phyloP scores from a whole-genome alignment of 2,888 invertebrate species.

The Rhagium mordax region DNA sequence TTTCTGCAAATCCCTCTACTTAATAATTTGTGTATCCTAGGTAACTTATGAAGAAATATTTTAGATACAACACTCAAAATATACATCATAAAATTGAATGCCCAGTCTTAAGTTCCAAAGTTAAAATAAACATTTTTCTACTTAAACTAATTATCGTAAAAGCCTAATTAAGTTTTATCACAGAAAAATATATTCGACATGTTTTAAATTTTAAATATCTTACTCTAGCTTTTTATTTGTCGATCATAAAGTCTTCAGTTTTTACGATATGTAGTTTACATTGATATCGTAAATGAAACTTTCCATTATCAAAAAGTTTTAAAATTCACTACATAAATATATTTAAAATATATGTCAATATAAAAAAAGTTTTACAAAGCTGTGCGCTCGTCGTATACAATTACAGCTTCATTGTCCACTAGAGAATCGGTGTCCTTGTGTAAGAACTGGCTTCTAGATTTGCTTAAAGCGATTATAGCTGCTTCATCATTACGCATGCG shows the following conservation, averaged over 20 bases:
- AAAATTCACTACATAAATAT: slow-evolving; percentile 43
- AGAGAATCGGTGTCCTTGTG: slow-evolving; percentile 76
- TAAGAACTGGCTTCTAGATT: slow-evolving; percentile 79
- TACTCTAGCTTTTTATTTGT: slow-evolving; percentile 56
- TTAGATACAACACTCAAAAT: slow-evolving; percentile 1
- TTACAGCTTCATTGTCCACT: slow-evolving; percentile 84
- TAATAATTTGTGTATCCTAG: not conserved
- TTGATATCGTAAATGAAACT: slow-evolving; percentile 29
- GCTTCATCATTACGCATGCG: slow-evolving; percentile 88
- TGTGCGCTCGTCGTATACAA: slow-evolving; percentile 87
- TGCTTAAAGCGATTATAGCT: slow-evolving; percentile 83
- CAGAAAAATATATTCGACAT: slow-evolving; percentile 51
- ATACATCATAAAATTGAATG: not conserved
- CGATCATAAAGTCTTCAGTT: slow-evolving; percentile 54
- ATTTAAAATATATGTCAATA: slow-evolving; percentile 48
- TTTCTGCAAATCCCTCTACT: not conserved
- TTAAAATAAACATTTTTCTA: slow-evolving; percentile 37
- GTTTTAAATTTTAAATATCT: slow-evolving; percentile 28
- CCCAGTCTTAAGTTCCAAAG: slow-evolving; percentile 46
- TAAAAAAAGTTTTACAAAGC: slow-evolving; percentile 73
- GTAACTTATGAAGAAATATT: not conserved
- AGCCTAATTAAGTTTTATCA: slow-evolving; percentile 49
- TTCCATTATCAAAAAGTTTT: slow-evolving; percentile 20
- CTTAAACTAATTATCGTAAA: slow-evolving; percentile 40
- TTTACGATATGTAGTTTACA: slow-evolving; percentile 56